Base-by-base conservation (phyloP, 2,797 vertebrate genomes). In the Lutjanus argentimaculatus region DNA sequence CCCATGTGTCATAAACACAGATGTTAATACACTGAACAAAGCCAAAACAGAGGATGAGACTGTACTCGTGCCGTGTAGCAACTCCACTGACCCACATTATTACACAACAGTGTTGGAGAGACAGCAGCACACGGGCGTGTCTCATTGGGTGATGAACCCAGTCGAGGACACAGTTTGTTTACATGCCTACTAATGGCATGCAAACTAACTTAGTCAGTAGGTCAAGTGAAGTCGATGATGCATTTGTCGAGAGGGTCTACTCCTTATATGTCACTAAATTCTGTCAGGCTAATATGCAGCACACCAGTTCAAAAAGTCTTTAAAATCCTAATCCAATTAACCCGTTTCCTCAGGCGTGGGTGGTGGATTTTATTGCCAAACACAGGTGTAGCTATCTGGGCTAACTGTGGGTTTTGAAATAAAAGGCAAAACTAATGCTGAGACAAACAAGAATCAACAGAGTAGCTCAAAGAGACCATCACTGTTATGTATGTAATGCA, bases 171-270 rank as follows among this genome's bases (percentile, higher is more conserved):
- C 19, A 10, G 53, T 56, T 49, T 52, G 62, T 73, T 16, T 56
- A 69, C 53, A 68, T 25, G 22, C 30, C 13, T 19, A 17, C 16
- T 42, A 2, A 22, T n/a, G 12, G 42, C 17, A 72, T 57, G 58
- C 66, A 64, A 71, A 85, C 25, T 77, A 79, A 73, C 51, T 57
- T n/a, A 45, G n/a, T 66, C 40, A 68, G 56, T 6, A 25, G 11
- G 51, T 56, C 19, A 83, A 75, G 51, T 56, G 17, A 83, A 75
- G 42, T 51, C 25, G 71, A 7, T 10, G 52, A 48, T 12, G n/a
- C 21, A 59, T 68, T 57, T 13, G 40, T 45, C 0, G 1, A 51
- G 6, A 3, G 67, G 13, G 4, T n/a, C 45, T 25, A 25, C 25
- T 67, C 55, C 36, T 51, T 55, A n/a, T n/a, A 14, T 46, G 30